Evolutionary conservation across 2,113 vertebrate species (phyloP), one percentile per base, ranked within the genome.

Genomic region (Pomatostomus ruficeps): DNA sequence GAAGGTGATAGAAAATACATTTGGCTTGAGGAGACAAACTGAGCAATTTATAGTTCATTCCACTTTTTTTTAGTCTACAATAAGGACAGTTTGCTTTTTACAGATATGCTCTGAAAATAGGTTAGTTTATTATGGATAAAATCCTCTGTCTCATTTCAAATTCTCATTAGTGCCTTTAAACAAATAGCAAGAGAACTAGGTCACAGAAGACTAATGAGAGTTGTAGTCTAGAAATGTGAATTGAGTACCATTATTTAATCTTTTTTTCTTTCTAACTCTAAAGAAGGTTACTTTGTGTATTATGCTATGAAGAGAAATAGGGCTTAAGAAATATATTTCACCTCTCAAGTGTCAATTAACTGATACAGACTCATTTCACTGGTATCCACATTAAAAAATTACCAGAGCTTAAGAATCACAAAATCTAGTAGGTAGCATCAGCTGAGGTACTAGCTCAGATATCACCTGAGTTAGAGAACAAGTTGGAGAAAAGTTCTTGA

Each of bases 121-220:
- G 43, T 92, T 95, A 75, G 49, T 77, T 93, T 84, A 62, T 88
- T 67, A 77, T 4, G 20, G 59, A 80, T 51, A 72, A 85, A 87
- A 77, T 3, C 0, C 9, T 48, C 8, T 54, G 17, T 35, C 38
- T 78, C 23, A 76, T 94, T 91, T 89, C 61, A 88, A 63, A 43
- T 81, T 92, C 80, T 94, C 62, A 94, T 81, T 82, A 86, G 45
- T 85, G 31, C 51, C 51, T 80, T 92, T 87, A 89, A 93, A 85
- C 19, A 95, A 76, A 76, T 7, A 70, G 35, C 36, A 82, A 57
- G 49, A 87, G 45, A 95, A 92, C 28, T 46, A 81, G 89, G 89
- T 92, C 91, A 91, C 25, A 76, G 58, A 89, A 91, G 46, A 88
- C 38, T 91, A 79, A 82, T 0, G 0, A 88, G 71, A 88, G 35